Evolutionary conservation across 2,113 vertebrate species (phyloP).

Genomic region (Pantherophis guttatus): DNA sequence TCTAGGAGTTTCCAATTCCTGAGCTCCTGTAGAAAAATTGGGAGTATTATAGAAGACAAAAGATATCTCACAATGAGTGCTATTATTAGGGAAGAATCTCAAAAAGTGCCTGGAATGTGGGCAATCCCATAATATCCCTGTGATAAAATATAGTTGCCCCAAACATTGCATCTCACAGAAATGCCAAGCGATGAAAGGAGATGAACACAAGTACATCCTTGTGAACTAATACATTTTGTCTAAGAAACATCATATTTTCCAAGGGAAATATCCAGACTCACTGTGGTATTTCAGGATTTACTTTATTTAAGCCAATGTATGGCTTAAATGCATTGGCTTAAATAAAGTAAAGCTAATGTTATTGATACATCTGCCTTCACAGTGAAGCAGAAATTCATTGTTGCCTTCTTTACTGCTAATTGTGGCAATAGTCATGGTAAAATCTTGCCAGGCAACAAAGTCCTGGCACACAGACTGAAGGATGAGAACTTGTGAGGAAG

Average conservation of each 20-base stretch:
- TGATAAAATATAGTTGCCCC: not conserved
- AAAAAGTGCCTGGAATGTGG: not conserved
- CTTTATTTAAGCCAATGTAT: not conserved
- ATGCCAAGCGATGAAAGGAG: not conserved
- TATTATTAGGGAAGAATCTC: not conserved
- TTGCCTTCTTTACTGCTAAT: not conserved
- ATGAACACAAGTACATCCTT: not conserved
- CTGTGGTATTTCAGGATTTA: slow-evolving; percentile 28
- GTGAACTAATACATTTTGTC: not conserved
- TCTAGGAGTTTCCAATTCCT: not conserved
- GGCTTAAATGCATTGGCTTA: too few relatives aligned
- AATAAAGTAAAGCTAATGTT: not conserved
- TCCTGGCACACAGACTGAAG: not conserved
- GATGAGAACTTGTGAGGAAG: not conserved
- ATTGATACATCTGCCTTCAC: not conserved
- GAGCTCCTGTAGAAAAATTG: not conserved
- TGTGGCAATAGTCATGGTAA: not conserved
- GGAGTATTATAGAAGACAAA: not conserved
- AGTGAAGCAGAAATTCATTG: not conserved
- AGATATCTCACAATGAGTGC: not conserved
- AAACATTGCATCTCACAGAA: not conserved
- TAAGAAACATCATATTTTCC: not conserved
- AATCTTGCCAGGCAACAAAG: not conserved
- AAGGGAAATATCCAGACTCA: not conserved
- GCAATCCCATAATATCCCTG: not conserved